These are phyloP conservation scores for Odontomachus brunneus DNA, from an alignment of 1,140 invertebrate species.

Conservation along the genomic window DNA sequence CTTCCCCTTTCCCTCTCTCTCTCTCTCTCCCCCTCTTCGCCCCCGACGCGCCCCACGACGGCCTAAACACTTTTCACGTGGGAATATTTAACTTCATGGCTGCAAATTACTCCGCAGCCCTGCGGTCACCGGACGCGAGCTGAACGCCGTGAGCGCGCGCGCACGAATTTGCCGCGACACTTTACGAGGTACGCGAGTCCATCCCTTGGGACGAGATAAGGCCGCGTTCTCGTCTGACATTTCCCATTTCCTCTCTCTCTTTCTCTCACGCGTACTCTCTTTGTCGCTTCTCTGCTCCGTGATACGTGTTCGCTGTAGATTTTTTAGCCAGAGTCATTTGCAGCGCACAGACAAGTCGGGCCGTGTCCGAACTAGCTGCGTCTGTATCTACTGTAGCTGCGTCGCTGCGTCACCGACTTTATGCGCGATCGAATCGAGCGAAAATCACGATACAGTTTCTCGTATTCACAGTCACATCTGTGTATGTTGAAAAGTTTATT, in stretches of 20 bases:
- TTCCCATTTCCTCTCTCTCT: constrained; percentile 51
- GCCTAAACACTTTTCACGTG: constrained; percentile 74
- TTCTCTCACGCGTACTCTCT: constrained; percentile 21
- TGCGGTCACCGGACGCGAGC: constrained; percentile 51
- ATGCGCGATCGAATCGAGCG: not conserved
- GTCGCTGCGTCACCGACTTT: too few relatives aligned
- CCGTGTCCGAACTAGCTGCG: too few relatives aligned
- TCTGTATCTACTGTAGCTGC: too few relatives aligned
- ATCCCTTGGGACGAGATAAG: constrained; percentile 58
- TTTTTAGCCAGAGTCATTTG: not conserved
- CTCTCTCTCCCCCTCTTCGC: too few relatives aligned
- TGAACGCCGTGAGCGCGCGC: constrained; percentile 7
- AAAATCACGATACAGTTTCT: not conserved
- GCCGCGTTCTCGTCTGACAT: constrained; percentile 45
- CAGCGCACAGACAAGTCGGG: not conserved
- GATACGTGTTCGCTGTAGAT: constrained; percentile 27
- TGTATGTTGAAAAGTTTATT: too few relatives aligned
- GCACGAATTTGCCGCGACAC: constrained; percentile 46
- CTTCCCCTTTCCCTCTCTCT: too few relatives aligned
- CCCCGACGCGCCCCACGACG: not conserved
- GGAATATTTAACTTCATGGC: constrained; percentile 76
- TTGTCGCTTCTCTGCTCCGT: constrained; percentile 49
- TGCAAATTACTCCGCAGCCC: constrained; percentile 71
- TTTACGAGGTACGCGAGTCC: constrained; percentile 48
- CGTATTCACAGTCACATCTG: not conserved